A percentile compares a stretch with the other conserved stretches of the same genome.
phyloP scores from a whole-genome alignment of 1,140 invertebrate species.

The Ceratosolen solmsi region DNA sequence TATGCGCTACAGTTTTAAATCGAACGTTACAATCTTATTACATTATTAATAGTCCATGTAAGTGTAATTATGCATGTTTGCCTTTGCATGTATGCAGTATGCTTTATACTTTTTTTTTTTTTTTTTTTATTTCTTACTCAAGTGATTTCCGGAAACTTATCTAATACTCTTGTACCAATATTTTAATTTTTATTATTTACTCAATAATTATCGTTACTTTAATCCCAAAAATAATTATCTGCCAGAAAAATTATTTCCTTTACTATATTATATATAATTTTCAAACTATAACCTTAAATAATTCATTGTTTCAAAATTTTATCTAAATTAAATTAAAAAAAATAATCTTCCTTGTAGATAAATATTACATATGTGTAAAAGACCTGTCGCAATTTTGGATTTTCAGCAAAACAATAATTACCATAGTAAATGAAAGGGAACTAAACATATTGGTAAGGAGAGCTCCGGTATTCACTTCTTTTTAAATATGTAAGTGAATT shows the following conservation, averaged over 20 bases:
- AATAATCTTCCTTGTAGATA: slow-evolving; percentile 37
- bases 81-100: slow-evolving; percentile 44
- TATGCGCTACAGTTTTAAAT: slow-evolving; percentile 58
- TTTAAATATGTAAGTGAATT: slow-evolving; percentile 43
- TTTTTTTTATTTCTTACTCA: slow-evolving; percentile 33
- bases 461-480: slow-evolving; percentile 24
- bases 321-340: background rate
- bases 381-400: background rate
- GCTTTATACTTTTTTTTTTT: slow-evolving; percentile 39
- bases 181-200: slow-evolving; percentile 20
- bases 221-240: slow-evolving; percentile 28
- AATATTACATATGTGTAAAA: background rate
- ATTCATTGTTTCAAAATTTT: slow-evolving; percentile 9
- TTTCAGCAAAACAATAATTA: slow-evolving; percentile 11
- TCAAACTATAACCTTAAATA: slow-evolving; percentile 26
- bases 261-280: background rate
- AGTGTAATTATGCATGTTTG: slow-evolving; percentile 52
- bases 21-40: slow-evolving; percentile 65
- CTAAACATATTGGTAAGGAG: slow-evolving; percentile 14
- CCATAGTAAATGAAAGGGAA: slow-evolving; percentile 15
- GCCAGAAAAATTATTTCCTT: slow-evolving; percentile 40
- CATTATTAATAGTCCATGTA: slow-evolving; percentile 58
- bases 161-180: slow-evolving; percentile 9
- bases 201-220: slow-evolving; percentile 17
- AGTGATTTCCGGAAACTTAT: slow-evolving; percentile 14